Evolutionary conservation across 2,797 vertebrate species (phyloP).

Genomic region (Myripristis murdjan): DNA sequence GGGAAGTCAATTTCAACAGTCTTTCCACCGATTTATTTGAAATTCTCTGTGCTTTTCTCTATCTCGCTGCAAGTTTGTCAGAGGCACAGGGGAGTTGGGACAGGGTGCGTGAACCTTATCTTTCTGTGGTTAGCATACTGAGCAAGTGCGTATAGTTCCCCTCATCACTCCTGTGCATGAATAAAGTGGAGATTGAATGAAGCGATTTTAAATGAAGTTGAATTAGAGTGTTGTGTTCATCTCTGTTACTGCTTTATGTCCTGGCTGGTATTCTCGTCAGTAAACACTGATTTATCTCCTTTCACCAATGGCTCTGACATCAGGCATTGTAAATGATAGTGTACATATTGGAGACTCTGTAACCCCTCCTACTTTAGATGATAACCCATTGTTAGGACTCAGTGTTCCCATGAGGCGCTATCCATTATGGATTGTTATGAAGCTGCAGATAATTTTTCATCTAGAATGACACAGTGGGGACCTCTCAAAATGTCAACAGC

Average conservation of each 20-base stretch:
- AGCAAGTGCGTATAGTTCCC: neutral
- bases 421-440: slow-evolving; percentile 79
- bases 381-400: slow-evolving; percentile 39
- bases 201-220: neutral
- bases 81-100: neutral
- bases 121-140: neutral
- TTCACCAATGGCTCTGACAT: neutral
- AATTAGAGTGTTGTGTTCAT: neutral
- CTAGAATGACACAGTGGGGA: slow-evolving; percentile 70
- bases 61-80: neutral
- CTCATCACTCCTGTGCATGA: neutral
- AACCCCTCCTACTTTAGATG: slow-evolving; percentile 26
- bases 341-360: slow-evolving; percentile 1
- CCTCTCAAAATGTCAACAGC: slow-evolving; percentile 80
- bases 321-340: slow-evolving; percentile 4
- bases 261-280: slow-evolving; percentile 3
- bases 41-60: neutral
- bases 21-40: neutral
- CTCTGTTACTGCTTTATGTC: neutral
- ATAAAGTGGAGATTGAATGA: neutral
- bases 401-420: slow-evolving; percentile 39
- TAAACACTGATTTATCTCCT: slow-evolving; percentile 15
- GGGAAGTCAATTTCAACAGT: no score
- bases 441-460: slow-evolving; percentile 73
- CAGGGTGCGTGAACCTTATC: neutral